phyloP scores from a whole-genome alignment of 1,140 invertebrate species.

The Neuroterus valhalla region DNA sequence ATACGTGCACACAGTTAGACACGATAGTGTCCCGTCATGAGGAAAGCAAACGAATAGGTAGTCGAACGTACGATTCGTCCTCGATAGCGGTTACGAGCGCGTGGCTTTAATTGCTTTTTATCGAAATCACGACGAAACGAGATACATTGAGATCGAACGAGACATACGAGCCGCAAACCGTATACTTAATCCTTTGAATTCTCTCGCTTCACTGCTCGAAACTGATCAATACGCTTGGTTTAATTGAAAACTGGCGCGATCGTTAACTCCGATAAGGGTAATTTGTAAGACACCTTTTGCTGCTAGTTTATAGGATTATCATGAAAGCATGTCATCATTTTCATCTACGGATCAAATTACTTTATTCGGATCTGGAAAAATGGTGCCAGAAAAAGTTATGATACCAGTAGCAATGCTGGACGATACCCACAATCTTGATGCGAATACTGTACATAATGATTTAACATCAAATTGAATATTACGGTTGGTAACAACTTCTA shows the following conservation, averaged over 20 bases:
- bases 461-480: no score
- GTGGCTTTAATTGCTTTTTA: conserved; percentile 58
- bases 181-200: conserved; percentile 26
- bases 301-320: neutral
- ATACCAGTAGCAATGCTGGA: no score
- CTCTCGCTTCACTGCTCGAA: conserved; percentile 2
- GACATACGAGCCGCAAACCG: neutral
- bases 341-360: no score
- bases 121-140: conserved; percentile 50
- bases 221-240: conserved; percentile 7
- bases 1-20: neutral
- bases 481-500: no score
- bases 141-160: conserved; percentile 23
- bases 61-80: conserved; percentile 1
- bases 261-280: neutral
- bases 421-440: no score
- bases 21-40: conserved; percentile 5
- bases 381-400: no score
- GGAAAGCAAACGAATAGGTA: conserved; percentile 13
- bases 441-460: no score
- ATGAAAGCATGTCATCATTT: no score
- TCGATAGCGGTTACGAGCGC: conserved; percentile 43
- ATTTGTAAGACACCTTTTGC: neutral
- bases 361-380: no score
- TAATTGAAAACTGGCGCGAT: conserved; percentile 12